Percentiles rank a stretch among this genome's conserved stretches.
phyloP scores from a whole-genome alignment of 1,140 invertebrate species.

The Helicorthomorpha holstii region DNA sequence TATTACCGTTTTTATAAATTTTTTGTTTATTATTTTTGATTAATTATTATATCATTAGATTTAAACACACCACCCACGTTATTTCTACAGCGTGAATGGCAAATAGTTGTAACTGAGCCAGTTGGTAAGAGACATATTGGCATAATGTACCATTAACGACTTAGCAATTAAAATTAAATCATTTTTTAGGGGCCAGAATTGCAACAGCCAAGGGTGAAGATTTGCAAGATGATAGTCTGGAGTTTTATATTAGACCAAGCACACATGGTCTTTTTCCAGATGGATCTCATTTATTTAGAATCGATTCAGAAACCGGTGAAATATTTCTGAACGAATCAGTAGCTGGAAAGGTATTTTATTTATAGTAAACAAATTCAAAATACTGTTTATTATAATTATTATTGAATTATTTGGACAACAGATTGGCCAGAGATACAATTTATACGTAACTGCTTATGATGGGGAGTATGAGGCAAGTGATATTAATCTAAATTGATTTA shows the following conservation, averaged over 20 bases:
- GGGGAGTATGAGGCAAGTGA: conserved; percentile 26
- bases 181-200: conserved; percentile 1
- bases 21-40: no score
- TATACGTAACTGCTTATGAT: conserved; percentile 51
- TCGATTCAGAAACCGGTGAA: conserved; percentile 45
- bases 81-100: no score
- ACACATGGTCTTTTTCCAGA: conserved; percentile 19
- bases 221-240: conserved; percentile 38
- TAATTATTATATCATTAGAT: no score
- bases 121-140: no score
- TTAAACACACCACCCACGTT: no score
- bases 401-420: conserved; percentile 22
- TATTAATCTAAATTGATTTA: background rate
- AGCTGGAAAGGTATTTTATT: conserved; percentile 37
- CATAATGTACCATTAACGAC: no score
- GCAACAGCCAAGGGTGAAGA: conserved; percentile 36
- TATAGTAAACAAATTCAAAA: background rate
- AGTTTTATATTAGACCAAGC: conserved; percentile 40
- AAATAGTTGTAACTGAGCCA: no score
- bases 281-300: conserved; percentile 40
- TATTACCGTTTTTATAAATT: no score
- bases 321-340: conserved; percentile 50
- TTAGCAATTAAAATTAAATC: no score
- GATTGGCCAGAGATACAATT: conserved; percentile 45
- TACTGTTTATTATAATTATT: conserved; percentile 5